Conservation (phyloP, 2,113 vertebrate genomes). For the Pterocles gutturalis region DNA sequence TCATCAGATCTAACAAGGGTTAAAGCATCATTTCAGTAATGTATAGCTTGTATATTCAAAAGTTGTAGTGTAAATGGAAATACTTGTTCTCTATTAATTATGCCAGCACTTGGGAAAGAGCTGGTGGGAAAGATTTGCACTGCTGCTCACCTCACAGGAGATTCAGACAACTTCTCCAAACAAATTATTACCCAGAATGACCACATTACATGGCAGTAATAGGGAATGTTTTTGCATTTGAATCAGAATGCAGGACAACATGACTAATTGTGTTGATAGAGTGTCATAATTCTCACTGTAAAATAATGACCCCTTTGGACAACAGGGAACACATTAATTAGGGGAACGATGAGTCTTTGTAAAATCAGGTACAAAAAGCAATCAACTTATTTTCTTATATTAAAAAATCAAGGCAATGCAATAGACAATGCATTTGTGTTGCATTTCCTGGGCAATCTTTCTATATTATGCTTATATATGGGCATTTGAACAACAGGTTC, state of each 20-base stretch:
- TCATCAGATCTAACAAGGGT: neutral
- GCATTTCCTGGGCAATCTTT: neutral
- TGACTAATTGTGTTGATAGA: slow-evolving; percentile 3
- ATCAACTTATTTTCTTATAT: neutral
- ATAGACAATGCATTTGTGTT: neutral
- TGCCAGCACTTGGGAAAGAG: neutral
- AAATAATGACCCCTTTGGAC: neutral
- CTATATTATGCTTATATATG: neutral
- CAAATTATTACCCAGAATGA: neutral
- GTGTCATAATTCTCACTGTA: neutral
- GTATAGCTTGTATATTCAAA: neutral
- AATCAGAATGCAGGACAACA: neutral
- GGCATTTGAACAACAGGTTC: neutral
- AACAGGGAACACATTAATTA: neutral
- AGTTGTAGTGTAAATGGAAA: neutral
- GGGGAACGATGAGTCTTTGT: neutral
- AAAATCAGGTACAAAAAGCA: neutral
- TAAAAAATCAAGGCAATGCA: neutral
- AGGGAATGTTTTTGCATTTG: neutral
- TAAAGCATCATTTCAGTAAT: neutral
- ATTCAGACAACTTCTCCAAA: neutral
- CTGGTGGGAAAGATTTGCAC: neutral
- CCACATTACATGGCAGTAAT: neutral
- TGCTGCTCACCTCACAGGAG: neutral
- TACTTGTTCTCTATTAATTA: neutral